Evolutionary conservation across 2,797 vertebrate species (phyloP).

Genomic region (Phataginus tricuspis): DNA sequence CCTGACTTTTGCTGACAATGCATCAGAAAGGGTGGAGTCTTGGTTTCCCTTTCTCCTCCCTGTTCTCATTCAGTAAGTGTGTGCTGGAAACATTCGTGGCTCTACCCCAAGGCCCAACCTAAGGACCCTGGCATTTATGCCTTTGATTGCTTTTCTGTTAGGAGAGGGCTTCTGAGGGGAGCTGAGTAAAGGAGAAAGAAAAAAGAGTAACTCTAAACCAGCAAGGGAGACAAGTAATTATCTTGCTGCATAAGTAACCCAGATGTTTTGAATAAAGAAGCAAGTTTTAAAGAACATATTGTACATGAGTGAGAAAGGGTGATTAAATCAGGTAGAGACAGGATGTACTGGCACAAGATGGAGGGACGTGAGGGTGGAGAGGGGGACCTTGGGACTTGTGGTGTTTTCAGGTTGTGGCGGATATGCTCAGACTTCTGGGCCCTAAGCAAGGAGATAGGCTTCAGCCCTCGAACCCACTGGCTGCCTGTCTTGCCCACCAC

Average conservation of each 20-base stretch:
- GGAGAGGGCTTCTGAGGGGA: neutral
- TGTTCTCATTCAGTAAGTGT: neutral
- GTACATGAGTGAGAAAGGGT: neutral
- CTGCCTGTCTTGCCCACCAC: neutral
- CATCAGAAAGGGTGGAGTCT: neutral
- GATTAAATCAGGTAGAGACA: constrained; percentile 1
- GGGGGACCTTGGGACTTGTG: neutral
- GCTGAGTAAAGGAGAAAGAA: neutral
- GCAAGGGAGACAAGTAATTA: constrained; percentile 54
- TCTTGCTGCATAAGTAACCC: neutral
- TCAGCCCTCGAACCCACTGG: neutral
- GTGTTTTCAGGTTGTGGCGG: neutral
- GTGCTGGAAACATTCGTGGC: neutral
- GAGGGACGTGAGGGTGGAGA: neutral
- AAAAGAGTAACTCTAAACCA: neutral
- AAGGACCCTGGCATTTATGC: neutral
- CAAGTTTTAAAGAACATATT: constrained; percentile 49
- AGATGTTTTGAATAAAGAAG: constrained; percentile 47
- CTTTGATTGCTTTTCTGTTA: neutral
- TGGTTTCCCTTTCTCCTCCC: neutral
- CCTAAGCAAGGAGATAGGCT: neutral
- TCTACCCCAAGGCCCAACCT: neutral
- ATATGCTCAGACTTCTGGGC: neutral
- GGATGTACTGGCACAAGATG: neutral
- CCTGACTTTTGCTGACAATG: neutral